phyloP scores from a whole-genome alignment of 2,113 vertebrate genomes.

The Cairina moschata region DNA sequence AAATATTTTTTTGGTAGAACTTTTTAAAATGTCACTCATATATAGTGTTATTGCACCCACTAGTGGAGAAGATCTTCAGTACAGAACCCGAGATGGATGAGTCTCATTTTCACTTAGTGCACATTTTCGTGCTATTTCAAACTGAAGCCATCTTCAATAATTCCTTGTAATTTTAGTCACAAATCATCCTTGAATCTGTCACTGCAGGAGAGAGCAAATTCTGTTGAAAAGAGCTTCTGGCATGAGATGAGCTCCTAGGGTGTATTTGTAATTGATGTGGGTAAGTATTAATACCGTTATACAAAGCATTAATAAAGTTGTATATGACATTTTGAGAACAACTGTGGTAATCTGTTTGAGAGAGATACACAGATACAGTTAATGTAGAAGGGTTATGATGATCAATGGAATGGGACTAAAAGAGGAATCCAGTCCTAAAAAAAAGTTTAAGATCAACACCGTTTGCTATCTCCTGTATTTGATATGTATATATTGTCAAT shows the following conservation, averaged over 20 bases:
- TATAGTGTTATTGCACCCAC: not conserved
- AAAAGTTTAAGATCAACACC: not conserved
- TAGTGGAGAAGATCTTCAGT: conserved; percentile 45
- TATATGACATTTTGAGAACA: not conserved
- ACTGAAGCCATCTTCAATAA: not conserved
- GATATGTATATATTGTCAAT: not conserved
- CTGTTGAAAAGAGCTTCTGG: not conserved
- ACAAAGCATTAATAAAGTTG: not conserved
- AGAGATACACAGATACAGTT: not conserved
- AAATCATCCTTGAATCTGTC: not conserved
- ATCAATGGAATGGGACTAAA: not conserved
- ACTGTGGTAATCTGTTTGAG: rapidly evolving
- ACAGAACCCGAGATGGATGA: not conserved
- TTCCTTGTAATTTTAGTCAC: not conserved
- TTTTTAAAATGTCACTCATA: not conserved
- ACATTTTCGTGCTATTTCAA: not conserved
- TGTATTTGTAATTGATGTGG: not conserved
- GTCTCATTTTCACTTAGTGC: not conserved
- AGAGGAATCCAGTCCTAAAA: not conserved
- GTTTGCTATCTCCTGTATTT: not conserved
- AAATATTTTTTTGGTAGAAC: not conserved
- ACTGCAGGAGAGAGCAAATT: not conserved
- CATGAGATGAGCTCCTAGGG: not conserved
- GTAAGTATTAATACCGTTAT: not conserved
- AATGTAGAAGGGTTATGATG: not conserved